Conservation (phyloP, 2,888 invertebrate species). For the Chrysodeixis includens region DNA sequence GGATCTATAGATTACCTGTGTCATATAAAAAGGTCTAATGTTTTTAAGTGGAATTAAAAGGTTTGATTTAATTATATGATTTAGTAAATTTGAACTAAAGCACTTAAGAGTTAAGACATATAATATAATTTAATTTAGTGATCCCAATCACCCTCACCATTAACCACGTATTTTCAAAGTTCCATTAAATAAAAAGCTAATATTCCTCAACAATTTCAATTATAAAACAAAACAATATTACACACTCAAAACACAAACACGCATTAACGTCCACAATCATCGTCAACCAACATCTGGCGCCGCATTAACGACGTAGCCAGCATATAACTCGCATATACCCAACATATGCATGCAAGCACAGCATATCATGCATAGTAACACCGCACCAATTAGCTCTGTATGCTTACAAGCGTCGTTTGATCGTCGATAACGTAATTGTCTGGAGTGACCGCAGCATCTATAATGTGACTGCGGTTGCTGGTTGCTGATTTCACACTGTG, state of each 20-base stretch:
- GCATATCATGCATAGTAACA: neutral
- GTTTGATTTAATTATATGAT: too few species aligned
- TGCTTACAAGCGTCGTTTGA: neutral
- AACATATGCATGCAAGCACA: neutral
- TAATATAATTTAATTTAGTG: too few species aligned
- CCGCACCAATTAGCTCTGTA: constrained; percentile 1
- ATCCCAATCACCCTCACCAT: too few species aligned
- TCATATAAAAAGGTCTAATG: too few species aligned
- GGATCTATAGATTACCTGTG: too few species aligned
- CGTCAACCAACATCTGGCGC: neutral
- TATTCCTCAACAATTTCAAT: too few species aligned
- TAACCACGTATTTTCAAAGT: too few species aligned
- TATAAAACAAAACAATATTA: too few species aligned
- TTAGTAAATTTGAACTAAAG: too few species aligned
- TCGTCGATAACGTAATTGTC: neutral
- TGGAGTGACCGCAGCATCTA: neutral
- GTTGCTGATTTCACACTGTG: neutral
- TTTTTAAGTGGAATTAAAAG: too few species aligned
- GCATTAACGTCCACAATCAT: neutral
- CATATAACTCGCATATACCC: neutral
- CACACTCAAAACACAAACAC: neutral
- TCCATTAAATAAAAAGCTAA: too few species aligned
- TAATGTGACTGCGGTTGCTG: neutral
- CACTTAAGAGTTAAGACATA: too few species aligned
- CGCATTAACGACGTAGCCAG: neutral